Conservation (phyloP, 92 coral and sea anemone genomes). For the Plumapathes pennacea region DNA sequence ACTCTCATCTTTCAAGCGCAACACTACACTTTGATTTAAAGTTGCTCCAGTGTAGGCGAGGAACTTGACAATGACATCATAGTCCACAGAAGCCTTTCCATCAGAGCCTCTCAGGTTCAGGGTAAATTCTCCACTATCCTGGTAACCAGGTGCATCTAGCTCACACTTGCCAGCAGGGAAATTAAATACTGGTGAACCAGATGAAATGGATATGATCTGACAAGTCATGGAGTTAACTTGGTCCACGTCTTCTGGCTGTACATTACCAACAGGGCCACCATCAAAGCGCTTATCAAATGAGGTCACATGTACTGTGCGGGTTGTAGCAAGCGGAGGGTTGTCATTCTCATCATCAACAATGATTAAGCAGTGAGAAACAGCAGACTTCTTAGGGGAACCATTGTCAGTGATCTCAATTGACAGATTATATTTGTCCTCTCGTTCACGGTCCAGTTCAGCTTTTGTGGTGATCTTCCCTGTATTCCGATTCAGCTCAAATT, state of each 20-base stretch:
- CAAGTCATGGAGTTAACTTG: slow-evolving; percentile 71
- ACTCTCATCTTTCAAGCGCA: slow-evolving; percentile 58
- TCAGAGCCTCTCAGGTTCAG: slow-evolving; percentile 80
- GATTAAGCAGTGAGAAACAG: slow-evolving; percentile 65
- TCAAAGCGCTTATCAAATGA: slow-evolving; percentile 60
- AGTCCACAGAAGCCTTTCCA: slow-evolving; percentile 56
- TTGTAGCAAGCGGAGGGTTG: slow-evolving; percentile 67
- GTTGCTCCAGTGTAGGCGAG: slow-evolving; percentile 61
- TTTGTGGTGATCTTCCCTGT: slow-evolving; percentile 67
- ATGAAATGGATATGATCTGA: slow-evolving; percentile 24
- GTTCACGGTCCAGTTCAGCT: slow-evolving; percentile 72
- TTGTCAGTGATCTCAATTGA: slow-evolving; percentile 66
- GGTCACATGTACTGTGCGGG: slow-evolving; percentile 78
- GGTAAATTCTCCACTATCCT: slow-evolving; percentile 42
- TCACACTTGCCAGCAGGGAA: slow-evolving; percentile 73
- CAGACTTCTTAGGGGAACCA: slow-evolving; percentile 63
- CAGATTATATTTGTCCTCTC: slow-evolving; percentile 43
- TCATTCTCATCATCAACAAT: slow-evolving; percentile 81
- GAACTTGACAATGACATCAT: slow-evolving; percentile 69
- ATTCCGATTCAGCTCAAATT: slow-evolving; percentile 57
- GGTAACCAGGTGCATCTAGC: slow-evolving; percentile 40
- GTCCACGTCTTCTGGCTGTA: slow-evolving; percentile 88
- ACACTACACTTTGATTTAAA: slow-evolving; percentile 58
- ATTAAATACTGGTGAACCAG: slow-evolving; percentile 53
- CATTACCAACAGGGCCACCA: slow-evolving; percentile 74